phyloP scores from a whole-genome alignment of 2,797 vertebrate genomes.

The Thamnophis elegans region DNA sequence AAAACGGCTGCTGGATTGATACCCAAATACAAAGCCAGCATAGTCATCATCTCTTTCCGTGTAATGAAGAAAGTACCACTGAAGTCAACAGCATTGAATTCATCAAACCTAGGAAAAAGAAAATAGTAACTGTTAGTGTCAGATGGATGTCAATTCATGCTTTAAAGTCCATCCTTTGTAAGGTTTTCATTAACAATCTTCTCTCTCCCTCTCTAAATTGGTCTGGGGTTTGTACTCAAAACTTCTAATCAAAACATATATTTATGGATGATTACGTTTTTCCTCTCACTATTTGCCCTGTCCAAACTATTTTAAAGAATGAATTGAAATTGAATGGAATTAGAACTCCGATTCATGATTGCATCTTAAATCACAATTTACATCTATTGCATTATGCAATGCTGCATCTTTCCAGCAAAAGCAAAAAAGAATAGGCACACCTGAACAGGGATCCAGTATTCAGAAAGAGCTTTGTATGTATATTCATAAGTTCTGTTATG shows the following conservation, averaged over 20 bases:
- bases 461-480: background rate
- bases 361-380: background rate
- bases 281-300: background rate
- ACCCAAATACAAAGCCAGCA: conserved; percentile 96
- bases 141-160: background rate
- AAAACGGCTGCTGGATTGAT: conserved; percentile 98
- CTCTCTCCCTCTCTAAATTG: background rate
- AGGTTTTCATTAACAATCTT: background rate
- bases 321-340: background rate
- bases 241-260: background rate
- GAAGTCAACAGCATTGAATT: conserved; percentile 98
- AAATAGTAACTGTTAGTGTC: conserved; percentile 21
- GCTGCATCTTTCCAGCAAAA: background rate
- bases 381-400: background rate
- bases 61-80: conserved; percentile 98
- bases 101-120: conserved; percentile 83
- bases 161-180: background rate
- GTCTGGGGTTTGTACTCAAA: background rate
- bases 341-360: background rate
- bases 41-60: conserved; percentile 98
- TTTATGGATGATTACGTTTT: background rate
- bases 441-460: background rate
- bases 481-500: background rate
- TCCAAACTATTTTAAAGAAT: background rate
- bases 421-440: background rate